A percentile compares a stretch with the other conserved stretches of the same genome.
phyloP scores from a whole-genome alignment of 2,888 invertebrate species.

The Cheilosia grossa region DNA sequence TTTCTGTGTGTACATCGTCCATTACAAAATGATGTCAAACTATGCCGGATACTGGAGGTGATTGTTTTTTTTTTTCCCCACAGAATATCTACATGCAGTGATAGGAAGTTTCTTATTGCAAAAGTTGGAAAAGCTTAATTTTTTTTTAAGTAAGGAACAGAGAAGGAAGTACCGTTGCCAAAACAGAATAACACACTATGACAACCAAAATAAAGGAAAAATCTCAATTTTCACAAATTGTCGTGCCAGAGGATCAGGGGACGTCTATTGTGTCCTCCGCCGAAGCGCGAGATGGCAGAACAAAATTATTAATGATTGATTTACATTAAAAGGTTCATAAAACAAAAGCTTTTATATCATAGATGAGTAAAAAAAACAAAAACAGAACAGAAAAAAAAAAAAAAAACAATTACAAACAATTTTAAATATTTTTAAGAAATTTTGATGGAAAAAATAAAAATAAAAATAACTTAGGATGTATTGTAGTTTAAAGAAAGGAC shows the following conservation, averaged over 20 bases:
- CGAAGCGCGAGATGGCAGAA: constrained; percentile 22
- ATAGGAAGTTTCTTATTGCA: constrained; percentile 35
- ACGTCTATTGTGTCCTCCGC: background rate
- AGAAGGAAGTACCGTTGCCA: constrained; percentile 62
- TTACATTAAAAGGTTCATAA: constrained; percentile 28
- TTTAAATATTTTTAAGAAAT: constrained; percentile 67
- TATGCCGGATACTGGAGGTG: constrained; percentile 20
- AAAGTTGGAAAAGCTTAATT: constrained; percentile 8
- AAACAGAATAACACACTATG: constrained; percentile 33
- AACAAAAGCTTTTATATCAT: constrained; percentile 66
- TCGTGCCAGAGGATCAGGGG: constrained; percentile 11
- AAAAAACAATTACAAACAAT: constrained; percentile 39
- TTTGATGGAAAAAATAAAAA: constrained; percentile 30
- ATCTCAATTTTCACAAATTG: constrained; percentile 35
- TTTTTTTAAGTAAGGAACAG: background rate
- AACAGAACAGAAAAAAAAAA: constrained; percentile 12
- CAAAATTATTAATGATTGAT: constrained; percentile 27
- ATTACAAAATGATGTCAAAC: constrained; percentile 9
- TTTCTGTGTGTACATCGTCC: constrained; percentile 5
- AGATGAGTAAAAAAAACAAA: constrained; percentile 28
- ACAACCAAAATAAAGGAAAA: constrained; percentile 13
- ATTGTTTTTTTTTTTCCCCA: background rate
- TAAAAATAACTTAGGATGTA: constrained; percentile 29
- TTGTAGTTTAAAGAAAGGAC: constrained; percentile 40
- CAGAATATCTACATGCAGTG: constrained; percentile 23